Evolutionary conservation across 2,888 invertebrate species (phyloP).

Genomic region (Acanthopleura granulata): DNA sequence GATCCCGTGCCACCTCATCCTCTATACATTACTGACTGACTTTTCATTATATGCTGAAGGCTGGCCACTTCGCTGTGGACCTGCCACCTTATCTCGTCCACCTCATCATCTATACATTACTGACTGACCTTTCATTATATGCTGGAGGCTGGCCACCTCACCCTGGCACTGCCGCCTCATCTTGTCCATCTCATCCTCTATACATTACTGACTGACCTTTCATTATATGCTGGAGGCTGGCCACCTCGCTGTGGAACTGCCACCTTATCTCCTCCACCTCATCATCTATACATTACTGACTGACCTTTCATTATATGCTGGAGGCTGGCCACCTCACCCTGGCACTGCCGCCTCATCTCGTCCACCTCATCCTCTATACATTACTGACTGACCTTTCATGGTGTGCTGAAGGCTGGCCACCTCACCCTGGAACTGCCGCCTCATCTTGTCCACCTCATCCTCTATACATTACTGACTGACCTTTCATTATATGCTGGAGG

Average conservation of each 20-base stretch:
- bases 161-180: slow-evolving; percentile 74
- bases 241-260: slow-evolving; percentile 80
- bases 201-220: slow-evolving; percentile 76
- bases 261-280: slow-evolving; percentile 76
- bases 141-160: slow-evolving; percentile 88
- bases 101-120: too few species aligned
- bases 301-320: slow-evolving; percentile 88
- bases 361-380: slow-evolving; percentile 79
- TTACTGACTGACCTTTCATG: slow-evolving; percentile 78
- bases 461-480: slow-evolving; percentile 75
- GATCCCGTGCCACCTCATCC: too few species aligned
- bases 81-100: too few species aligned
- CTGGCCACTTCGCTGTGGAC: too few species aligned
- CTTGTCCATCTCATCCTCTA: slow-evolving; percentile 79
- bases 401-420: slow-evolving; percentile 88
- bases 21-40: too few species aligned
- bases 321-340: slow-evolving; percentile 86
- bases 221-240: slow-evolving; percentile 86
- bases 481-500: slow-evolving; percentile 87
- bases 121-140: slow-evolving; percentile 82
- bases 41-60: too few species aligned
- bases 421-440: slow-evolving; percentile 76
- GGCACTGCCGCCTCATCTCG: slow-evolving; percentile 72
- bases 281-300: slow-evolving; percentile 74
- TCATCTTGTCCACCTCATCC: slow-evolving; percentile 78